These are phyloP conservation scores for Huso huso DNA, from an alignment of 2,797 vertebrate genomes.

Conservation along the genomic window DNA sequence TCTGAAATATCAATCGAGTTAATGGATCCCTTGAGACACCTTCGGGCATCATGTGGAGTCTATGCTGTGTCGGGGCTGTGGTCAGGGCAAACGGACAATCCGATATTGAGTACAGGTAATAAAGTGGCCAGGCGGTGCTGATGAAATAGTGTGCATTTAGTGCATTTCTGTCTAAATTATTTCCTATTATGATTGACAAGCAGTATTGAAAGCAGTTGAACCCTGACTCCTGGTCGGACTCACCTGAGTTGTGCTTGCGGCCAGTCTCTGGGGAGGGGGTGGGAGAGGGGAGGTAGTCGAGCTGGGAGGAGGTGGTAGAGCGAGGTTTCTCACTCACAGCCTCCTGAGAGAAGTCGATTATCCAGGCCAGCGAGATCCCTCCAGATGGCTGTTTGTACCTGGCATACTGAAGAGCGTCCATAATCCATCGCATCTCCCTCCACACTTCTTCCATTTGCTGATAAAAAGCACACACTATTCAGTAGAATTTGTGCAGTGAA, in stretches of 20 bases:
- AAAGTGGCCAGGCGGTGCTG: no score
- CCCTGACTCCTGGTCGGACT: conserved; percentile 19
- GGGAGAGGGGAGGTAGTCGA: conserved; percentile 74
- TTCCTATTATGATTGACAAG: no score
- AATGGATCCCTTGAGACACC: no score
- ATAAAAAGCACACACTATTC: conserved; percentile 4
- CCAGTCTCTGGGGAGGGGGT: conserved; percentile 67
- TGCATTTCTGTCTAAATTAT: no score
- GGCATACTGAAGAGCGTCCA: conserved; percentile 79
- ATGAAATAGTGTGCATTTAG: no score
- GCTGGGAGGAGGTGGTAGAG: conserved; percentile 62
- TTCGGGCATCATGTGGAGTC: no score
- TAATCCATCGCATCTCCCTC: conserved; percentile 86
- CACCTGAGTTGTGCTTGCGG: conserved; percentile 66
- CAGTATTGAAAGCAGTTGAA: no score
- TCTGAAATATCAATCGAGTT: no score
- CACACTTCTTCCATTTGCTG: conserved; percentile 91
- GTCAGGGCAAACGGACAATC: no score
- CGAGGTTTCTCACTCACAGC: conserved; percentile 51
- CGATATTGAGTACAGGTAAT: no score
- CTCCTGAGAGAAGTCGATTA: conserved; percentile 64
- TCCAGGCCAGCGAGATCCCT: conserved; percentile 67
- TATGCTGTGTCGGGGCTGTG: no score
- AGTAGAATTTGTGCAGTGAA: neutral
- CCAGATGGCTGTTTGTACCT: conserved; percentile 81